A percentile compares a stretch with the other conserved stretches of the same genome.
These are phyloP conservation scores for Bruchidius siliquastri DNA, from an alignment of 2,888 invertebrate species.

Conservation along the genomic window DNA sequence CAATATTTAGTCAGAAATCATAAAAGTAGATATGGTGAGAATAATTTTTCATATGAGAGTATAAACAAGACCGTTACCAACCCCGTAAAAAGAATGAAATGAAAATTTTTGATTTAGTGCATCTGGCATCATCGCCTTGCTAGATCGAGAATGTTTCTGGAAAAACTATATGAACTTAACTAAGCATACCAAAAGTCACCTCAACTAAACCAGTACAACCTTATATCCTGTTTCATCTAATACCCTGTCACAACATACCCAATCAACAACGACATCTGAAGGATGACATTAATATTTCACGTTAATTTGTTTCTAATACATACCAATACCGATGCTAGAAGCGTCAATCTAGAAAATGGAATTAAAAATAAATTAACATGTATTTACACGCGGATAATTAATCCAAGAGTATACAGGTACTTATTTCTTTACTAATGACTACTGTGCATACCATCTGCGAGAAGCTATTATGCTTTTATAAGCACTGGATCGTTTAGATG, in stretches of 20 bases:
- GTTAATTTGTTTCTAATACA: background rate
- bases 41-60: too few relatives aligned
- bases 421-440: slow-evolving; percentile 20
- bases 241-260: background rate
- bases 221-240: too few relatives aligned
- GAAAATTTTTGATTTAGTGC: too few relatives aligned
- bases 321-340: background rate
- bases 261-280: background rate
- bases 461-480: background rate
- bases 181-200: too few relatives aligned
- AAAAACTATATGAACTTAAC: too few relatives aligned
- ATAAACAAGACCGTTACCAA: too few relatives aligned
- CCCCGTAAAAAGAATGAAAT: too few relatives aligned
- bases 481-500: background rate
- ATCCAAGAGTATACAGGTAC: slow-evolving; percentile 11
- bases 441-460: slow-evolving; percentile 17
- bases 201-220: too few relatives aligned
- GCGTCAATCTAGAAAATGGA: slow-evolving; percentile 9
- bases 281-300: background rate
- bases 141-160: too few relatives aligned
- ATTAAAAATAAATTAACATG: slow-evolving; percentile 25
- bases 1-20: too few relatives aligned
- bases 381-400: slow-evolving; percentile 21
- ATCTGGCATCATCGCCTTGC: too few relatives aligned
- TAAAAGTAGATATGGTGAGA: too few relatives aligned